Percentiles rank a stretch among this genome's conserved stretches.
These are phyloP conservation scores for Anguilla pacifica DNA, from an alignment of 2,797 vertebrate species.

Conservation along the genomic window DNA sequence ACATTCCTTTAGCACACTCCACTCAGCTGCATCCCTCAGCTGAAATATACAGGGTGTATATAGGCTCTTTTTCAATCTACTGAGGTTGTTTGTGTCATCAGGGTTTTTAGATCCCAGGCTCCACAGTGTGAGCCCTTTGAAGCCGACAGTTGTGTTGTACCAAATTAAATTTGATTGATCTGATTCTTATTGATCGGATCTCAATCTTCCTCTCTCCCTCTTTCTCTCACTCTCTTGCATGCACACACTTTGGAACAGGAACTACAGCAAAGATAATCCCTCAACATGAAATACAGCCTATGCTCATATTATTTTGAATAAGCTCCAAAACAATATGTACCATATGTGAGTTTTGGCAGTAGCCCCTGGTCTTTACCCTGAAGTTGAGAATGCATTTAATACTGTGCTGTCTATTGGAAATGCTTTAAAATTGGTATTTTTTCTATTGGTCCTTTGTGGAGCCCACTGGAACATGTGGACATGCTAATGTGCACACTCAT, in stretches of 20 bases:
- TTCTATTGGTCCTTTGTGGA: neutral
- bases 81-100: neutral
- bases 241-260: neutral
- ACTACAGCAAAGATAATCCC: neutral
- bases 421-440: neutral
- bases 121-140: neutral
- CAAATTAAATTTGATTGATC: constrained; percentile 1
- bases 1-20: neutral
- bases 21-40: neutral
- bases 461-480: neutral
- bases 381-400: constrained; percentile 12
- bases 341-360: neutral
- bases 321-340: neutral
- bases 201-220: neutral
- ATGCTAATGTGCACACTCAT: neutral
- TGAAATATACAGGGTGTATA: neutral
- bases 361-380: neutral
- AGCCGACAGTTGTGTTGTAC: neutral
- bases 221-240: neutral
- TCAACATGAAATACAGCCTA: neutral
- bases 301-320: neutral
- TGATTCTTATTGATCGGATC: neutral
- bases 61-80: neutral
- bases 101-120: neutral
- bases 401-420: constrained; percentile 10